Percentiles rank a stretch among this genome's conserved stretches.
These are phyloP conservation scores for Theretra japonica DNA, from an alignment of 2,888 invertebrate genomes.

Conservation along the genomic window DNA sequence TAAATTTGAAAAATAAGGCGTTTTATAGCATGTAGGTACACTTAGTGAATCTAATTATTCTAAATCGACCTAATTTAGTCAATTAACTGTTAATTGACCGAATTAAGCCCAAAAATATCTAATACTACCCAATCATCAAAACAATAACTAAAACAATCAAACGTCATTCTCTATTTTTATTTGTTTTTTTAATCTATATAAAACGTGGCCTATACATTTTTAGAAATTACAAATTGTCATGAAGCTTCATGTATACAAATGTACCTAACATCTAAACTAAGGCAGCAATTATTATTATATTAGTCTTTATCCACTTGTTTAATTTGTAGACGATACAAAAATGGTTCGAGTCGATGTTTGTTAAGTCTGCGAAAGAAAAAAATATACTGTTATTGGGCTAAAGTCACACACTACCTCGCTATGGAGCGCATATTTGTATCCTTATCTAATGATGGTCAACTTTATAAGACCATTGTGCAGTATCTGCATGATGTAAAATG, in stretches of 20 bases:
- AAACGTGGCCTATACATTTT: constrained; percentile 73
- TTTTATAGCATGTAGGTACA: too few species aligned
- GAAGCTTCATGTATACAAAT: constrained; percentile 56
- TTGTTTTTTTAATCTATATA: constrained; percentile 74
- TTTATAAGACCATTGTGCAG: too few species aligned
- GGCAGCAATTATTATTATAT: constrained; percentile 52
- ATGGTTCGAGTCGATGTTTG: constrained; percentile 14
- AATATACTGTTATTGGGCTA: neutral
- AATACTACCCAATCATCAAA: neutral
- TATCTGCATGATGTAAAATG: too few species aligned
- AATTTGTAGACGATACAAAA: constrained; percentile 54
- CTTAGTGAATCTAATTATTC: too few species aligned
- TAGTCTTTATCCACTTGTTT: constrained; percentile 74
- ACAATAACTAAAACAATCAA: constrained; percentile 53
- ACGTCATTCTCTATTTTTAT: constrained; percentile 80
- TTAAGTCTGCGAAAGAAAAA: neutral
- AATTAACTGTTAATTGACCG: too few species aligned
- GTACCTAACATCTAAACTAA: constrained; percentile 66
- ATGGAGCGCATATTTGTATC: too few species aligned
- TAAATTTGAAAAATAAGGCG: too few species aligned
- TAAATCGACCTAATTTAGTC: too few species aligned
- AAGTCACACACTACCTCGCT: neutral
- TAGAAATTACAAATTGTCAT: constrained; percentile 70
- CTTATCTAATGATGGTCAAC: too few species aligned
- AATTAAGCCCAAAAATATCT: too few species aligned